A percentile compares a stretch with the other conserved stretches of the same genome.
Evolutionary conservation across 2,888 invertebrate genomes (phyloP).

Genomic region (Stenodema calcarata): DNA sequence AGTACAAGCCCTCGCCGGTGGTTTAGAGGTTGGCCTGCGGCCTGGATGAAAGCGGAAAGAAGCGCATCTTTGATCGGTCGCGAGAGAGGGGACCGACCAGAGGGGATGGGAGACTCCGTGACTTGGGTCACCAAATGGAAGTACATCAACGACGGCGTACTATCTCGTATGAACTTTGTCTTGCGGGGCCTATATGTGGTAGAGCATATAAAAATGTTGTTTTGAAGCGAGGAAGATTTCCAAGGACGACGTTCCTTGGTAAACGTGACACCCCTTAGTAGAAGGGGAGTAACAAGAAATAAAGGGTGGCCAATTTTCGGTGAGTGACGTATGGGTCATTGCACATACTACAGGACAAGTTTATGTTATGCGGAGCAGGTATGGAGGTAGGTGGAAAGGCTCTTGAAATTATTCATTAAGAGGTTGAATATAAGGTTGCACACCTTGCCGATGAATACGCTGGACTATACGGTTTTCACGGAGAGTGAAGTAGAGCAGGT

Average conservation of each 20-base stretch:
- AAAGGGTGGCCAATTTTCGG: neutral
- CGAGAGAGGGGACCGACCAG: neutral
- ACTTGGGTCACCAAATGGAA: conserved; percentile 13
- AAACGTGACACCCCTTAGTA: neutral
- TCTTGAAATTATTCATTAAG: no score
- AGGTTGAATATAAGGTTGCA: no score
- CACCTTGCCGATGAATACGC: no score
- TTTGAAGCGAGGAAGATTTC: neutral
- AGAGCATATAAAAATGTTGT: conserved; percentile 26
- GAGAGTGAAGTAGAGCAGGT: no score
- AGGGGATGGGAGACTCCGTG: neutral
- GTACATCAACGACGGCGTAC: conserved; percentile 10
- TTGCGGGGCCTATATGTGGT: neutral
- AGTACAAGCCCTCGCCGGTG: no score
- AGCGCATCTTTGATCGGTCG: neutral
- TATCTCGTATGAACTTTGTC: conserved; percentile 27
- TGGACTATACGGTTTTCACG: no score
- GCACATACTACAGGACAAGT: no score
- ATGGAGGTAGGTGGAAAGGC: no score
- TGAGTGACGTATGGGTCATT: neutral
- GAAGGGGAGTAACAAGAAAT: neutral
- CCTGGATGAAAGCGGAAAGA: neutral
- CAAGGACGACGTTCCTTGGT: neutral
- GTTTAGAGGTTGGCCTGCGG: neutral
- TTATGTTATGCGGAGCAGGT: no score